phyloP scores from a whole-genome alignment of 2,888 invertebrate species.

The Oscheius onirici region DNA sequence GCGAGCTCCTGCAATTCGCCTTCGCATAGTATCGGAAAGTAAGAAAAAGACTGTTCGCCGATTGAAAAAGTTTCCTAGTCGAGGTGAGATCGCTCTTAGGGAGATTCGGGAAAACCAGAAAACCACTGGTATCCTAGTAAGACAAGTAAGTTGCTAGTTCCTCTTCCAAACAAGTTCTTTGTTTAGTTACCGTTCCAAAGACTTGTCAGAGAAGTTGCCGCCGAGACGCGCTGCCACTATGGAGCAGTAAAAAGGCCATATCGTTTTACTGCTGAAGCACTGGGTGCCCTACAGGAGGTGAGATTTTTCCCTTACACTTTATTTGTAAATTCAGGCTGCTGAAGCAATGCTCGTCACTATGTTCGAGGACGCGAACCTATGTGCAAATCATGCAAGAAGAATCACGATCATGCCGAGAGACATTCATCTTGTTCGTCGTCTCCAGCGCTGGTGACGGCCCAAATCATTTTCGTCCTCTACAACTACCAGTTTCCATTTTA shows the following conservation, averaged over 20 bases:
- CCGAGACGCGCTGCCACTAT: constrained; percentile 1
- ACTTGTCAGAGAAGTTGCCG: constrained; percentile 35
- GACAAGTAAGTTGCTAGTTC: constrained; percentile 23
- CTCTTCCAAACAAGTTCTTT: neutral
- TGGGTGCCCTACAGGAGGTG: constrained; percentile 39
- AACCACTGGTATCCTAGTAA: constrained; percentile 39
- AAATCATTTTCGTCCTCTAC: too few species aligned
- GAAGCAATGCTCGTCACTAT: constrained; percentile 43
- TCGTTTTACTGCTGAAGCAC: constrained; percentile 37
- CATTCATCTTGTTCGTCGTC: constrained; percentile 41
- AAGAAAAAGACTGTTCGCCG: too few species aligned
- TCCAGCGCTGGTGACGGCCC: constrained; percentile 19
- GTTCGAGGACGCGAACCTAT: constrained; percentile 36
- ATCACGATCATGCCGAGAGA: constrained; percentile 40
- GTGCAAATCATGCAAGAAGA: constrained; percentile 41
- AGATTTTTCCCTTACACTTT: neutral
- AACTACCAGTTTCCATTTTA: too few species aligned
- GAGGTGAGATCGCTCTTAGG: constrained; percentile 35
- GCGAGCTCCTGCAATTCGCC: too few species aligned
- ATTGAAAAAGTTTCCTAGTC: too few species aligned
- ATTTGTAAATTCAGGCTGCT: constrained; percentile 29
- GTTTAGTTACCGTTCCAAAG: constrained; percentile 41
- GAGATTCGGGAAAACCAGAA: constrained; percentile 46
- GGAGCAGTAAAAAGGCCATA: neutral
- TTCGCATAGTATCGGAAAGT: too few species aligned